Evolutionary conservation across 2,113 vertebrate genomes (phyloP).

Genomic region (Phrynocephalus versicolor): DNA sequence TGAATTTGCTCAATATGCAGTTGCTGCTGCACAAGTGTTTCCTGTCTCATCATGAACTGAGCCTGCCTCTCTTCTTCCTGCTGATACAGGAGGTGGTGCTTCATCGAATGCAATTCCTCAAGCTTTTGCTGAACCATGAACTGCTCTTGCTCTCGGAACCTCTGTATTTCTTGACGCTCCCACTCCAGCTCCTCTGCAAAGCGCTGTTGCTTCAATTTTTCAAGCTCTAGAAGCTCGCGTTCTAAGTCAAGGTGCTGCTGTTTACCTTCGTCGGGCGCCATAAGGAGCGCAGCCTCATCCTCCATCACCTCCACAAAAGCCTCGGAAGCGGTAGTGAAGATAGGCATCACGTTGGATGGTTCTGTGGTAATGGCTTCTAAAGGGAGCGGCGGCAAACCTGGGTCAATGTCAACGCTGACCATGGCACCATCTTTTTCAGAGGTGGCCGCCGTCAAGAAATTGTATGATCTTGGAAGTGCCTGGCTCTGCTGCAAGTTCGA

Average conservation of each 20-base stretch:
- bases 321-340: slow-evolving; percentile 86
- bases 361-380: slow-evolving; percentile 82
- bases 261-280: slow-evolving; percentile 90
- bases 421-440: slow-evolving; percentile 77
- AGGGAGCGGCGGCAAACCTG: slow-evolving; percentile 74
- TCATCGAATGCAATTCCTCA: slow-evolving; percentile 94
- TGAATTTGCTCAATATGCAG: slow-evolving; percentile 95
- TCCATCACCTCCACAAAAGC: slow-evolving; percentile 87
- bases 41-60: slow-evolving; percentile 94
- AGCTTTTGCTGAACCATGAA: slow-evolving; percentile 96
- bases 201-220: slow-evolving; percentile 96
- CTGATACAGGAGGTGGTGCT: slow-evolving; percentile 93
- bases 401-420: slow-evolving; percentile 78
- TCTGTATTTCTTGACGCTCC: slow-evolving; percentile 97
- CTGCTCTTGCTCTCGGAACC: slow-evolving; percentile 96
- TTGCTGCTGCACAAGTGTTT: slow-evolving; percentile 93
- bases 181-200: slow-evolving; percentile 97
- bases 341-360: slow-evolving; percentile 76
- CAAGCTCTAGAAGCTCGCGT: slow-evolving; percentile 92
- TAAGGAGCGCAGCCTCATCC: slow-evolving; percentile 85
- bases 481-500: slow-evolving; percentile 83
- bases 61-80: slow-evolving; percentile 97
- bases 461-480: slow-evolving; percentile 84
- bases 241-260: slow-evolving; percentile 94
- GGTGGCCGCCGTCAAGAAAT: slow-evolving; percentile 82